Conservation (phyloP, 1,140 invertebrate genomes). For the Parasteatoda tepidariorum region DNA sequence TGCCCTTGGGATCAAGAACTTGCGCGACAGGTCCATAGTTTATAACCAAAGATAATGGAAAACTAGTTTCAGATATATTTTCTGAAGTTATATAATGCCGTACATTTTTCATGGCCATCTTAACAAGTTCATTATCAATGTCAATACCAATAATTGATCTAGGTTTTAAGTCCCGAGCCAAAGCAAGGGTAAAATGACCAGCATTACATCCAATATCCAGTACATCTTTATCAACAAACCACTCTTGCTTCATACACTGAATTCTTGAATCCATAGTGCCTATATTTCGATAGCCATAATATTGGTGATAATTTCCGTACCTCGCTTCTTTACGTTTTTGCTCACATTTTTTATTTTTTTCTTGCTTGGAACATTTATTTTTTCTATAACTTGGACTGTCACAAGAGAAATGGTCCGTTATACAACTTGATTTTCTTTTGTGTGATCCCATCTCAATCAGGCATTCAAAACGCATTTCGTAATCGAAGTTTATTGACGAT, state of each 20-base stretch:
- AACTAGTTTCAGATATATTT: conserved; percentile 61
- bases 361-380: too few relatives aligned
- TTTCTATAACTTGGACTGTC: too few relatives aligned
- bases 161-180: conserved; percentile 87
- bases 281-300: conserved; percentile 94
- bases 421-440: too few relatives aligned
- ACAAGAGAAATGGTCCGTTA: too few relatives aligned
- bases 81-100: conserved; percentile 78
- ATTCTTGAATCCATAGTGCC: conserved; percentile 83
- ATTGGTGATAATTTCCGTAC: conserved; percentile 96
- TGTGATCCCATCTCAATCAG: too few relatives aligned
- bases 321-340: conserved; percentile 69
- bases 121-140: conserved; percentile 90
- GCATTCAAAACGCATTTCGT: too few relatives aligned
- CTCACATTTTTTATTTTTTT: too few relatives aligned
- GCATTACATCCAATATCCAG: conserved; percentile 98
- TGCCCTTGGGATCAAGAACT: conserved; percentile 59
- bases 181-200: conserved; percentile 85
- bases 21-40: conserved; percentile 69
- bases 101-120: conserved; percentile 83
- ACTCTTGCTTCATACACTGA: conserved; percentile 82
- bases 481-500: too few relatives aligned
- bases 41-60: conserved; percentile 69
- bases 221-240: conserved; percentile 91
- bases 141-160: conserved; percentile 92